These are phyloP conservation scores for Percopsis omiscomaycus DNA, from an alignment of 2,797 vertebrate species.

Conservation along the genomic window DNA sequence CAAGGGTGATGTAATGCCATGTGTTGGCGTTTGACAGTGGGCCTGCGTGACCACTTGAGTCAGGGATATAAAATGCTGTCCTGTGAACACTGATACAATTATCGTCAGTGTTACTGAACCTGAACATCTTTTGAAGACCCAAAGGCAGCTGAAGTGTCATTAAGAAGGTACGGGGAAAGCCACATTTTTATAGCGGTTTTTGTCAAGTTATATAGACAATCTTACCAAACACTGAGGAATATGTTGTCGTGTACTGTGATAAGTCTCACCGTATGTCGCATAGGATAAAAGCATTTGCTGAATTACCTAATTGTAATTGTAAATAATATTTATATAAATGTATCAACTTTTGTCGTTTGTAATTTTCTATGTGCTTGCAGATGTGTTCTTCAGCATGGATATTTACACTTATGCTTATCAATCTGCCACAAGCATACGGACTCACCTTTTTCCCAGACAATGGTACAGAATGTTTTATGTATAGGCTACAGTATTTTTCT, in stretches of 20 bases:
- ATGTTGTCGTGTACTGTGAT: no score
- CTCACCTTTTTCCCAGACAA: slow-evolving; percentile 52
- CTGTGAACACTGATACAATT: slow-evolving; percentile 1
- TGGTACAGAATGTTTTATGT: slow-evolving; percentile 34
- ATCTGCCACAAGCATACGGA: slow-evolving; percentile 30
- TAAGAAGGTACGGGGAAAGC: no score
- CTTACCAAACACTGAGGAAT: no score
- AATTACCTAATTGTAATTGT: background rate
- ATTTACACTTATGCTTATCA: slow-evolving; percentile 43
- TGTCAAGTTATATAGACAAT: no score
- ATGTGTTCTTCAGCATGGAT: slow-evolving; percentile 37
- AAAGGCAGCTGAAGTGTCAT: no score
- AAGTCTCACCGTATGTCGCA: no score
- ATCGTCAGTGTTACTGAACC: slow-evolving; percentile 6
- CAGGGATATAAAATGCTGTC: slow-evolving; percentile 39
- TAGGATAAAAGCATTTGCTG: no score
- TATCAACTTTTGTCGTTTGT: background rate
- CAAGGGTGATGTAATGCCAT: slow-evolving; percentile 11
- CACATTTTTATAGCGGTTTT: background rate
- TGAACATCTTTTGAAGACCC: slow-evolving; percentile 30
- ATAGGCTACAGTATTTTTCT: background rate
- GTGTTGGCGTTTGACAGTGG: background rate
- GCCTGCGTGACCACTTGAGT: no score
- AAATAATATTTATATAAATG: background rate
- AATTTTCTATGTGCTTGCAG: slow-evolving; percentile 29